Evolutionary conservation across 2,888 invertebrate genomes (phyloP).

Genomic region (Drosophila kokeensis): DNA sequence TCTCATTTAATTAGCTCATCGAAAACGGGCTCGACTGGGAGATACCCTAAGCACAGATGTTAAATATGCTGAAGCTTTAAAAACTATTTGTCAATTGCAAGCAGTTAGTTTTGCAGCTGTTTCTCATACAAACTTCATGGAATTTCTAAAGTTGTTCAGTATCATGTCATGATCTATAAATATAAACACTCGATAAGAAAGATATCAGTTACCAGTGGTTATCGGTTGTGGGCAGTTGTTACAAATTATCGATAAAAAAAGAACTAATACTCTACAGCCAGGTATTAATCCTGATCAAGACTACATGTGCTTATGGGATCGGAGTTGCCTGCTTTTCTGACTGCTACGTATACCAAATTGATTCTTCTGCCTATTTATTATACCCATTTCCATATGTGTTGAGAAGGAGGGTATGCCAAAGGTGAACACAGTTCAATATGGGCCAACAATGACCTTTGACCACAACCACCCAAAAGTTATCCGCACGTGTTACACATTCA

Average conservation of each 20-base stretch:
- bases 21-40: background rate
- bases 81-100: background rate
- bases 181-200: background rate
- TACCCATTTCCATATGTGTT: background rate
- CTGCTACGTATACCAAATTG: no score
- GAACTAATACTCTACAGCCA: background rate
- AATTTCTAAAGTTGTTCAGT: background rate
- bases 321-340: background rate
- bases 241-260: background rate
- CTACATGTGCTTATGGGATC: background rate
- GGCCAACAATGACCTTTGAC: constrained; percentile 50
- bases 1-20: constrained; percentile 7
- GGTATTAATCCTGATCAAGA: background rate
- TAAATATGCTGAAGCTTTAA: background rate
- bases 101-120: background rate
- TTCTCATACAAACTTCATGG: background rate
- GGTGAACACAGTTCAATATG: constrained; percentile 48
- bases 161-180: no score
- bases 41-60: background rate
- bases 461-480: background rate
- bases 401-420: constrained; percentile 16
- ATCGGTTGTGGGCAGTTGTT: background rate
- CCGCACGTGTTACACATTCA: constrained; percentile 28
- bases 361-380: background rate
- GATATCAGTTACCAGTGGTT: background rate